Evolutionary conservation across 2,797 vertebrate species (phyloP).

Genomic region (Pempheris klunzingeri): DNA sequence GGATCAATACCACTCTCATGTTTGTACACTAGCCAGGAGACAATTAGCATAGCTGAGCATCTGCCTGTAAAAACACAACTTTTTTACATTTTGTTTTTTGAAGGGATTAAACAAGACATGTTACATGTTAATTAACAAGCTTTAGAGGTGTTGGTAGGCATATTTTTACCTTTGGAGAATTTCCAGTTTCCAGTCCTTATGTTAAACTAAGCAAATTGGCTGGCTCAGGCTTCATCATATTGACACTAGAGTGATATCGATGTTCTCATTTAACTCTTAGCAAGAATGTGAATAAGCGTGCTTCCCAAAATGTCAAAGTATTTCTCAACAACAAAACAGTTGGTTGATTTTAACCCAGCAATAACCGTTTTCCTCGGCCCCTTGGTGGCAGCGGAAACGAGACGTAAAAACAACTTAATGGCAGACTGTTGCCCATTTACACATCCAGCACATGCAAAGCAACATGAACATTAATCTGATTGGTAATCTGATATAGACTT

Average conservation of each 20-base stretch:
- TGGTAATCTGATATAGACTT: too few relatives aligned
- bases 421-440: too few relatives aligned
- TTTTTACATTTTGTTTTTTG: neutral
- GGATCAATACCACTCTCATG: constrained; percentile 9
- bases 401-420: neutral
- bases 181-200: neutral
- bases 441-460: too few relatives aligned
- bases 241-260: neutral
- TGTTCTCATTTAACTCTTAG: too few relatives aligned
- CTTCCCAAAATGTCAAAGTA: neutral
- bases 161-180: too few relatives aligned
- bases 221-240: neutral
- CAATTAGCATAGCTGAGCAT: constrained; percentile 4
- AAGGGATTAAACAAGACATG: neutral
- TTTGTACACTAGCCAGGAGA: neutral
- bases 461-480: neutral
- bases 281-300: too few relatives aligned
- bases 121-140: too few relatives aligned
- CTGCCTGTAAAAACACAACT: neutral
- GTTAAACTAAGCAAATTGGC: too few relatives aligned
- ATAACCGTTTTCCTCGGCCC: neutral
- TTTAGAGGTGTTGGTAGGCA: too few relatives aligned
- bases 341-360: neutral
- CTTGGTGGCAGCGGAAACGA: neutral
- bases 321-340: neutral